phyloP scores from a whole-genome alignment of 1,140 invertebrate genomes.

The Phortica variegata region DNA sequence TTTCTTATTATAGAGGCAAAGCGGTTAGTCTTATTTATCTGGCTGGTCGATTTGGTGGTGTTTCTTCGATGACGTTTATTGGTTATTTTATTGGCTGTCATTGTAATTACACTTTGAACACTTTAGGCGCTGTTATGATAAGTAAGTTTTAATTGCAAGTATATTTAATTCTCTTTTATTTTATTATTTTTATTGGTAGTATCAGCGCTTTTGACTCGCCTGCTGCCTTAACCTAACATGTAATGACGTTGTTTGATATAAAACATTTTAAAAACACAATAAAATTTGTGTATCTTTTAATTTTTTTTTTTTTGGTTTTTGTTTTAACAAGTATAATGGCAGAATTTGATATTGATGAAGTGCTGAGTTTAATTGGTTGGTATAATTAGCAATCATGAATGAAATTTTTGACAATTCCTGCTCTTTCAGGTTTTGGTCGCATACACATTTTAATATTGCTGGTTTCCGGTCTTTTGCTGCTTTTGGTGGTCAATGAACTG shows the following conservation, averaged over 20 bases:
- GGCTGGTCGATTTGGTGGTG: not conserved
- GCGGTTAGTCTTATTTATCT: not conserved
- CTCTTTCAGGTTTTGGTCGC: conserved; percentile 12
- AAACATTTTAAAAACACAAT: too few species aligned
- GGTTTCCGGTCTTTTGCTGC: not conserved
- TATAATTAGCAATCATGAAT: not conserved
- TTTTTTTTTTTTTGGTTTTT: too few species aligned
- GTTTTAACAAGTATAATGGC: conserved; percentile 2
- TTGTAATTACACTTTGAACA: too few species aligned
- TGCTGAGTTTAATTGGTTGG: conserved; percentile 16
- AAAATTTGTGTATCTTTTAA: too few species aligned
- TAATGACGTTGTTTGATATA: too few species aligned
- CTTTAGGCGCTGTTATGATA: too few species aligned
- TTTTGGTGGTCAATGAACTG: conserved; percentile 2
- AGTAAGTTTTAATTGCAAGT: too few species aligned
- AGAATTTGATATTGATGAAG: conserved; percentile 10
- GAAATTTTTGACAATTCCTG: not conserved
- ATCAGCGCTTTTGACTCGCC: too few species aligned
- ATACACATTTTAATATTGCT: conserved; percentile 5
- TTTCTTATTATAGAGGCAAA: conserved; percentile 8
- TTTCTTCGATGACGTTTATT: conserved; percentile 2
- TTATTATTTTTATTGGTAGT: too few species aligned
- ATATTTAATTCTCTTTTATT: too few species aligned
- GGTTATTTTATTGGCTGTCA: not conserved
- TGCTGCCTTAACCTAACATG: too few species aligned